Percentiles rank a stretch among this genome's conserved stretches.
phyloP scores from a whole-genome alignment of 2,888 invertebrate genomes.

The Drosophila subquinaria region DNA sequence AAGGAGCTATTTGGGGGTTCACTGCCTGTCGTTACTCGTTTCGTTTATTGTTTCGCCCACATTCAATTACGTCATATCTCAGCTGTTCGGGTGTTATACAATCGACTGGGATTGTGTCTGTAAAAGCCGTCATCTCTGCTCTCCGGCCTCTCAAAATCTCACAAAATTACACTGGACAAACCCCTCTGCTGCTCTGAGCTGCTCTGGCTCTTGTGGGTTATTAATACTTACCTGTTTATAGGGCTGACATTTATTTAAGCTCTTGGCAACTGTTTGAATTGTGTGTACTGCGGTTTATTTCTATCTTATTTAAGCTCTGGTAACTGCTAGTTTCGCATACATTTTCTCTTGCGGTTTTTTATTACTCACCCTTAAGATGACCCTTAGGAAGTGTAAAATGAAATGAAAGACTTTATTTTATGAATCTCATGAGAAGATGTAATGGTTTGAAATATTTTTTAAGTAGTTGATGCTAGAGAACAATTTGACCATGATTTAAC shows the following conservation, averaged over 20 bases:
- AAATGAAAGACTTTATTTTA: neutral
- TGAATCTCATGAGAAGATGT: neutral
- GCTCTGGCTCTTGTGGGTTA: slow-evolving; percentile 27
- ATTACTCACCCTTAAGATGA: slow-evolving; percentile 31
- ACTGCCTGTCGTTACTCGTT: slow-evolving; percentile 30
- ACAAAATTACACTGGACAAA: slow-evolving; percentile 9
- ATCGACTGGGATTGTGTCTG: slow-evolving; percentile 41
- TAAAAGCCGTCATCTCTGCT: slow-evolving; percentile 22
- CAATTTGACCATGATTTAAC: neutral
- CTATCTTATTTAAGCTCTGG: slow-evolving; percentile 30
- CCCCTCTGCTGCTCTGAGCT: slow-evolving; percentile 13
- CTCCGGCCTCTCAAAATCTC: slow-evolving; percentile 10
- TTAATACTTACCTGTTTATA: slow-evolving; percentile 44
- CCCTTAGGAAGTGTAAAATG: neutral
- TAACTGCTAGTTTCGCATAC: slow-evolving; percentile 26
- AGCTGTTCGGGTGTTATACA: slow-evolving; percentile 83
- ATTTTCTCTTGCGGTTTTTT: slow-evolving; percentile 16
- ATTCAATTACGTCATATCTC: slow-evolving; percentile 85
- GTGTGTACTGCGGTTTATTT: slow-evolving; percentile 31
- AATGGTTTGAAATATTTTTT: neutral
- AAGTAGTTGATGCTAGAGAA: neutral
- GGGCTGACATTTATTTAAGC: slow-evolving; percentile 52
- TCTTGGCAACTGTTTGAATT: slow-evolving; percentile 20
- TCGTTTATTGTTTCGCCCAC: slow-evolving; percentile 68
- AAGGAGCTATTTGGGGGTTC: slow-evolving; percentile 3